Evolutionary conservation across 2,113 vertebrate species (phyloP).

Genomic region (Rhinolophus sinicus): DNA sequence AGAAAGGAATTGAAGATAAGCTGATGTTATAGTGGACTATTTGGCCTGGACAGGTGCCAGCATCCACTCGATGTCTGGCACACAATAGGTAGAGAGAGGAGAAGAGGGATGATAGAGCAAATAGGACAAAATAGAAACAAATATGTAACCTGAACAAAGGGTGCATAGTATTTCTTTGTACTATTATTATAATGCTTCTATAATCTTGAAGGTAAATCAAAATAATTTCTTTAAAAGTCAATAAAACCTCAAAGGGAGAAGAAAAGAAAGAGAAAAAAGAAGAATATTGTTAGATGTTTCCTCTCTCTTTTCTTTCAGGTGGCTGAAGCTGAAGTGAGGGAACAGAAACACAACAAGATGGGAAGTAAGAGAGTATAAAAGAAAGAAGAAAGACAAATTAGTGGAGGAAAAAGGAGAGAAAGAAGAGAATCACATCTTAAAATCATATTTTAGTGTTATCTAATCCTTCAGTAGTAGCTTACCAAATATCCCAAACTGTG

Average conservation of each 20-base stretch:
- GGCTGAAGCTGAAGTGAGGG: not conserved
- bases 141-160: not conserved
- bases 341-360: not conserved
- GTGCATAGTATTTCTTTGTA: not conserved
- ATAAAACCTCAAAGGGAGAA: not conserved
- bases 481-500: not conserved
- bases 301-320: not conserved
- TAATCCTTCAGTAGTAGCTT: not conserved
- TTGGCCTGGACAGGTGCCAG: not conserved
- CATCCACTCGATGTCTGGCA: not conserved
- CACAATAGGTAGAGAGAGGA: not conserved
- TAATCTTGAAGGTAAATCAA: not conserved
- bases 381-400: not conserved
- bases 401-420: not conserved
- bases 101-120: not conserved
- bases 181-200: not conserved
- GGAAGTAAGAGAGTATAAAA: not conserved
- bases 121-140: not conserved
- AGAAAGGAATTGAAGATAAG: not conserved
- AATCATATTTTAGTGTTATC: not conserved
- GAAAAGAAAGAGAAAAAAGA: not conserved
- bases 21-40: accelerated
- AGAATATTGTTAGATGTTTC: not conserved
- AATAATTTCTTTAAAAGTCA: not conserved
- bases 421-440: not conserved